Conservation (phyloP, 1,140 invertebrate genomes). For the Ceratoteleas bidentatus region DNA sequence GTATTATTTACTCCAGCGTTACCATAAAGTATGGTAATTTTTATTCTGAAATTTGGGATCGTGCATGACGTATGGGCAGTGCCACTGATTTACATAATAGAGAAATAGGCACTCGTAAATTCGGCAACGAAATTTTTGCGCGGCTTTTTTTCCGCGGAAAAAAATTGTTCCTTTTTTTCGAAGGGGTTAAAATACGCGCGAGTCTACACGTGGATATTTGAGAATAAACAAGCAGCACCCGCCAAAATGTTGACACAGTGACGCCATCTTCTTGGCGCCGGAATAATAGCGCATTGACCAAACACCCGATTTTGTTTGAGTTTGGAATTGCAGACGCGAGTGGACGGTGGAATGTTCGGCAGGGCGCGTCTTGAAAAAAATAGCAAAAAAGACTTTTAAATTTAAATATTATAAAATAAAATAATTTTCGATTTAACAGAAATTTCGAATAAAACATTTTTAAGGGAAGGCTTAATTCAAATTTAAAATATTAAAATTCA, state of each 20-base stretch:
- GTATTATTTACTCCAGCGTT: no score
- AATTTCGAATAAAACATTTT: no score
- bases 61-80: neutral
- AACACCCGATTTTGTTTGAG: constrained; percentile 28
- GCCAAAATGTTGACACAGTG: constrained; percentile 57
- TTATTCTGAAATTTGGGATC: neutral
- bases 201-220: constrained; percentile 28
- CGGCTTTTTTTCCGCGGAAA: neutral
- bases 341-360: constrained; percentile 1
- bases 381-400: no score
- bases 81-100: constrained; percentile 37
- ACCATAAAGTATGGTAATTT: neutral
- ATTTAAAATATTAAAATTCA: no score
- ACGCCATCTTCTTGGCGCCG: constrained; percentile 46
- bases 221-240: constrained; percentile 43
- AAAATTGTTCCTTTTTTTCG: constrained; percentile 12
- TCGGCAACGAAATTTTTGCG: constrained; percentile 16
- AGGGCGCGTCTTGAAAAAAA: no score
- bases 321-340: constrained; percentile 5
- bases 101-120: constrained; percentile 24
- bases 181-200: constrained; percentile 33
- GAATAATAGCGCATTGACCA: constrained; percentile 52
- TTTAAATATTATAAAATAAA: no score
- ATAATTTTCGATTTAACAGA: no score
- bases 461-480: no score